These are phyloP conservation scores for Heliconius hortense DNA, from an alignment of 2,888 invertebrate species.

Conservation along the genomic window DNA sequence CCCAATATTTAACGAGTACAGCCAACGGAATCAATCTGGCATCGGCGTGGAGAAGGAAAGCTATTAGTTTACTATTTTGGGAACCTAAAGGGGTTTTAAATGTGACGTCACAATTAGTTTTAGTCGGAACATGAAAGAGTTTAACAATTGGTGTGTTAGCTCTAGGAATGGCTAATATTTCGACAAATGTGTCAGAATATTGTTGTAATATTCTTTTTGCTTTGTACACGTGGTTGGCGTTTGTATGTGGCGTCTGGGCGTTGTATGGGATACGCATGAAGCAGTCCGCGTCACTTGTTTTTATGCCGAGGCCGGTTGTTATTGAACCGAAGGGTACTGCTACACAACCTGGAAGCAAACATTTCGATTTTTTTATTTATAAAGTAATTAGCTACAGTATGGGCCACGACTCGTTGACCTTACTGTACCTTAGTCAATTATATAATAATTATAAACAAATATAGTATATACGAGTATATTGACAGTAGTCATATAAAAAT, in stretches of 20 bases:
- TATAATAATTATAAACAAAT: too few relatives aligned
- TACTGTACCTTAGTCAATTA: too few relatives aligned
- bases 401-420: too few relatives aligned
- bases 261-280: constrained; percentile 75
- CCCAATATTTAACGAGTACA: constrained; percentile 88
- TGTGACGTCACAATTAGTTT: constrained; percentile 86
- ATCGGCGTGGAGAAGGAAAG: constrained; percentile 82
- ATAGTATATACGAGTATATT: too few relatives aligned
- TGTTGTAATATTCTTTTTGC: constrained; percentile 68
- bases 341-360: constrained; percentile 57
- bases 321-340: constrained; percentile 87
- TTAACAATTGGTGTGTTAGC: constrained; percentile 91
- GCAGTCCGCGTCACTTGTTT: constrained; percentile 88
- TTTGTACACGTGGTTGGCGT: constrained; percentile 51
- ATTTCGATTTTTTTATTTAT: background rate
- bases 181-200: constrained; percentile 70
- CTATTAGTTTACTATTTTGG: constrained; percentile 85
- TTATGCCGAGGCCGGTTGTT: constrained; percentile 86
- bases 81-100: constrained; percentile 87
- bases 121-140: constrained; percentile 83
- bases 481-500: too few relatives aligned
- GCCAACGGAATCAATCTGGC: constrained; percentile 82
- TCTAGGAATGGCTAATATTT: constrained; percentile 84
- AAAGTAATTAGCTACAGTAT: too few relatives aligned
- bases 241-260: constrained; percentile 43